These are phyloP conservation scores for Actinemys pallida DNA, from an alignment of 2,113 vertebrate species.

Conservation along the genomic window DNA sequence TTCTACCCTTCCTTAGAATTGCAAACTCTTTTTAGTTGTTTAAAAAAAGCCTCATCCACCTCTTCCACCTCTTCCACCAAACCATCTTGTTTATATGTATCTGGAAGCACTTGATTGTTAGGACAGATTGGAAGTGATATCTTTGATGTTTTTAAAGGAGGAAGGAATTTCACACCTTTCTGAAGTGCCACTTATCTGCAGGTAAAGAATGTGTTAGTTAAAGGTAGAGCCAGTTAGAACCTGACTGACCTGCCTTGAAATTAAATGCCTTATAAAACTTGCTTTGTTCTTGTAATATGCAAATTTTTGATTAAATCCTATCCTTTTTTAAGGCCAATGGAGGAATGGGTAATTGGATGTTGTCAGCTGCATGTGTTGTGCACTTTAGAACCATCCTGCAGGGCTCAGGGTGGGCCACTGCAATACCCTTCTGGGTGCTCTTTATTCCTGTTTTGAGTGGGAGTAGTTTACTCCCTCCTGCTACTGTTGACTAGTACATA, in stretches of 20 bases:
- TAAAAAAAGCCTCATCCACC: too few species aligned
- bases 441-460: not conserved
- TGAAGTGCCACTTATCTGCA: not conserved
- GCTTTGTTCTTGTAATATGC: not conserved
- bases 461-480: not conserved
- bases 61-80: too few species aligned
- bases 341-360: not conserved
- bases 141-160: conserved; percentile 13
- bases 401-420: not conserved
- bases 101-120: not conserved
- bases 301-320: not conserved
- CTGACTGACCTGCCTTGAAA: not conserved
- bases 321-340: not conserved
- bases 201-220: not conserved
- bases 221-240: not conserved
- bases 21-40: too few species aligned
- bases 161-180: not conserved
- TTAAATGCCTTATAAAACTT: not conserved
- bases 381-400: not conserved
- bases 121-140: not conserved
- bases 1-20: too few species aligned
- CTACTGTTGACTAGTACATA: not conserved
- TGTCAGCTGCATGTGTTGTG: not conserved
- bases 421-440: not conserved
- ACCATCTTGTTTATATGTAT: not conserved